Evolutionary conservation across 2,888 invertebrate species (phyloP).

Genomic region (Heliconius cydno): DNA sequence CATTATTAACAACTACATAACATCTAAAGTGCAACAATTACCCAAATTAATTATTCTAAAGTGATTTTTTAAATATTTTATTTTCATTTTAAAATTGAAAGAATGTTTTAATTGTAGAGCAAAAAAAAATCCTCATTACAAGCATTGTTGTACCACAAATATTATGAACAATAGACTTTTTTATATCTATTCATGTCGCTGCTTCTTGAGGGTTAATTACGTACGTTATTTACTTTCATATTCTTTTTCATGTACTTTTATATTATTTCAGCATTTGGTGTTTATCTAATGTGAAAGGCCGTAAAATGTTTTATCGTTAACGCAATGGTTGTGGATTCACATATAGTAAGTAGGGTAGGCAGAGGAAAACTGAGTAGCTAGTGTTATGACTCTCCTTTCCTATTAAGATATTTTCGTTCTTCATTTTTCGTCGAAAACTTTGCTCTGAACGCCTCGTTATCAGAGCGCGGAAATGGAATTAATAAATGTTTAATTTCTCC

Average conservation of each 20-base stretch:
- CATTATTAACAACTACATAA: neutral
- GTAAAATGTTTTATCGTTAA: neutral
- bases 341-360: too few species aligned
- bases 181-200: slow-evolving; percentile 28
- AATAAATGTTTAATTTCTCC: too few species aligned
- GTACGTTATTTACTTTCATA: slow-evolving; percentile 24
- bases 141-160: slow-evolving; percentile 34
- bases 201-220: slow-evolving; percentile 27
- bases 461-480: too few species aligned
- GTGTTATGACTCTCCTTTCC: too few species aligned
- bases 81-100: slow-evolving; percentile 12
- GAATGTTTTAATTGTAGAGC: slow-evolving; percentile 22
- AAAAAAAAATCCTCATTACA: slow-evolving; percentile 28
- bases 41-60: neutral
- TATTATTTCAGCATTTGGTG: neutral
- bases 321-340: neutral
- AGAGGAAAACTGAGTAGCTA: too few species aligned
- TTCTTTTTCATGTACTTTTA: neutral
- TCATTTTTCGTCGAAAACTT: too few species aligned
- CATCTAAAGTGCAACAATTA: too few species aligned
- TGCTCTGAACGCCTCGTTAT: too few species aligned
- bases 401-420: too few species aligned
- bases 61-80: slow-evolving; percentile 1
- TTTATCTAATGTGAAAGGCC: neutral
- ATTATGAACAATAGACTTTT: slow-evolving; percentile 23